Base-by-base conservation (phyloP, 2,113 vertebrate species). In the Macaca nemestrina region DNA sequence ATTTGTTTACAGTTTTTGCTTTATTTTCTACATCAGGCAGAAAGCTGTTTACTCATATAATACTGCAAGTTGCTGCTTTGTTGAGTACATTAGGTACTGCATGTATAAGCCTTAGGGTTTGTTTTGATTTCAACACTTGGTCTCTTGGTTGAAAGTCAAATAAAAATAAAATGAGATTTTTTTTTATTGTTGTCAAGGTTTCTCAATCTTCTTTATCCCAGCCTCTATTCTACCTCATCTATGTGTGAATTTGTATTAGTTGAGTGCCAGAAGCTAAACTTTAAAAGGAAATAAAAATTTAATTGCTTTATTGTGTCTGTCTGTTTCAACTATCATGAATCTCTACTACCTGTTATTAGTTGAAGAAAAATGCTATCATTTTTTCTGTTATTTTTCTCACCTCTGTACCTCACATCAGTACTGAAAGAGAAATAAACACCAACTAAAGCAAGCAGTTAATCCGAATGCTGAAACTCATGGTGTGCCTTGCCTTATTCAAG, bases 131-230 rank as follows among this genome's bases (percentile, higher is more conserved):
- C 76, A 73, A 90, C 83, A 92, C 61, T 95, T 94, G 92, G 72
- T 93, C 48, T 96, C 80, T 93, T 76, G 38, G 79, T 84, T 94
- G 86, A 96, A 97, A 83, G 82, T 92, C 82, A 94, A 97, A 97
- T 90, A 97, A 96, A 97, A 97, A 95, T 95, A 95, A 97, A 97
- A 94, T 86, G 95, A 92, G 59, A 32, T 67, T n/a, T 57, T 57
- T 25, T 80, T 82, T 80, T 84, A 43, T 83, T 87, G 6, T 96
- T 94, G 68, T 92, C 32, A 64, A 92, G 35, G 0, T 93, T 91
- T 13, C 78, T 48, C 70, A 93, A 83, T 96, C 61, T 50, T 88
- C 22, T 59, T 91, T 97, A 11, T 95, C 5, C 17, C 7, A 48
- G 0, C 11, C 40, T 25, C 57, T 78, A 88, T 97, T 3, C 59